Base-by-base conservation (phyloP, 2,113 vertebrate genomes). In the Platysteira castanea region DNA sequence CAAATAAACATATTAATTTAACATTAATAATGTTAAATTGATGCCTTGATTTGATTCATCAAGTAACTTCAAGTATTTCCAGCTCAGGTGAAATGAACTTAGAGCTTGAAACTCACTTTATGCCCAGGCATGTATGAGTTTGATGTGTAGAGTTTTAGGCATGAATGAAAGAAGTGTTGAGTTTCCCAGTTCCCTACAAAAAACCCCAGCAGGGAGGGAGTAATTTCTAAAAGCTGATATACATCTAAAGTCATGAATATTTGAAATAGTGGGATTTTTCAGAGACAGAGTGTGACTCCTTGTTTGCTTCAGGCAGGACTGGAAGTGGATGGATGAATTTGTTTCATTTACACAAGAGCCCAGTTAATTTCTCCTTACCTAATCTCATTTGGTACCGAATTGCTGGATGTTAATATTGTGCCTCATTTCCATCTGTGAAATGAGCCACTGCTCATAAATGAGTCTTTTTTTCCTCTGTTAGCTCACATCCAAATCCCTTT, bases 341-440 rank as follows among this genome's bases (percentile, higher is more conserved):
- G 37, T 84, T 92, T 92, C 54, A 61, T 92, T 96, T 96, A 80
- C 61, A 52, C 69, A 75, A 89, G 74, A 95, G 59, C 80, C 26
- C 86, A 89, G 70, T 95, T 95, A 77, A 92, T 95, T 93, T 87
- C 87, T 91, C 74, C 16, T 92, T 63, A 60, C 81, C 80, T 93
- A 92, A 93, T 96, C 57, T 93, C 81, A 84, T 96, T 94, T 95
- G 61, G 71, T 24, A 71, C 88, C 52, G 60, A 59, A 93, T 87
- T 92, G 49, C 83, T 90, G 12, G 77, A 61, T 89, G 80, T 90
- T 94, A 96, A 90, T 87, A 61, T 26, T 81, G 92, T 64, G 71
- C 71, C 67, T 96, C 56, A 59, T 78, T 92, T 77, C 90, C 93
- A 71, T 78, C 65, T 82, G 52, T 59, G 71, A 93, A 85, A 86